These are phyloP conservation scores for Eurytemora carolleeae DNA, from an alignment of 1,140 invertebrate genomes.

Conservation along the genomic window DNA sequence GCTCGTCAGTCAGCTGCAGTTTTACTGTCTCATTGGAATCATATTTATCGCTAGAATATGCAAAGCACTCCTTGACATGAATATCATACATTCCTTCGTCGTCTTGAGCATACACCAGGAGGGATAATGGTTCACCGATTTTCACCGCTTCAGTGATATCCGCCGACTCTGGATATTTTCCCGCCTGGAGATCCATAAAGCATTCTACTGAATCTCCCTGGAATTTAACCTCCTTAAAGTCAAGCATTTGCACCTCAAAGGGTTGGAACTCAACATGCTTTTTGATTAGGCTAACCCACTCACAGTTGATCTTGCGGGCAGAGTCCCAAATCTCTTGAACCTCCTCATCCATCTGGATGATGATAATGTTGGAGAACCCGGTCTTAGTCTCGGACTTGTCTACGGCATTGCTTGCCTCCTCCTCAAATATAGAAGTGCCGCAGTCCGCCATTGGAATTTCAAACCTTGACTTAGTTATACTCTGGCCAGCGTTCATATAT, in stretches of 20 bases:
- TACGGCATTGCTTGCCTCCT: too few relatives aligned
- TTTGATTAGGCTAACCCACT: constrained; percentile 18
- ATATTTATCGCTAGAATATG: constrained; percentile 17
- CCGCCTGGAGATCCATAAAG: constrained; percentile 54
- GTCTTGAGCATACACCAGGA: constrained; percentile 47
- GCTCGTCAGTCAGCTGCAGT: constrained; percentile 23
- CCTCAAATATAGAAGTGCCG: background rate
- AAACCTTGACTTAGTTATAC: background rate
- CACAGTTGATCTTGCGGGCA: constrained; percentile 39
- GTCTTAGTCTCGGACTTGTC: constrained; percentile 3
- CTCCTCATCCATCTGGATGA: constrained; percentile 19
- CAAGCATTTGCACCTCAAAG: constrained; percentile 46
- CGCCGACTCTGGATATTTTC: constrained; percentile 50
- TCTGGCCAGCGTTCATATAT: background rate
- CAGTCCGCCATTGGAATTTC: background rate
- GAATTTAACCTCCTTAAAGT: constrained; percentile 41
- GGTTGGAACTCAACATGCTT: constrained; percentile 43
- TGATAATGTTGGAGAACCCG: constrained; percentile 18
- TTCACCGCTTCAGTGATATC: constrained; percentile 39
- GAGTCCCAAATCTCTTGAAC: constrained; percentile 33
- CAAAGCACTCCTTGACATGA: constrained; percentile 28
- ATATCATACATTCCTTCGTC: constrained; percentile 40
- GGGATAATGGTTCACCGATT: constrained; percentile 44
- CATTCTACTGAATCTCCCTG: constrained; percentile 38
- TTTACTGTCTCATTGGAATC: constrained; percentile 14